Base-by-base conservation (phyloP, 2,888 invertebrate genomes). In the Tryphoninae sp. region DNA sequence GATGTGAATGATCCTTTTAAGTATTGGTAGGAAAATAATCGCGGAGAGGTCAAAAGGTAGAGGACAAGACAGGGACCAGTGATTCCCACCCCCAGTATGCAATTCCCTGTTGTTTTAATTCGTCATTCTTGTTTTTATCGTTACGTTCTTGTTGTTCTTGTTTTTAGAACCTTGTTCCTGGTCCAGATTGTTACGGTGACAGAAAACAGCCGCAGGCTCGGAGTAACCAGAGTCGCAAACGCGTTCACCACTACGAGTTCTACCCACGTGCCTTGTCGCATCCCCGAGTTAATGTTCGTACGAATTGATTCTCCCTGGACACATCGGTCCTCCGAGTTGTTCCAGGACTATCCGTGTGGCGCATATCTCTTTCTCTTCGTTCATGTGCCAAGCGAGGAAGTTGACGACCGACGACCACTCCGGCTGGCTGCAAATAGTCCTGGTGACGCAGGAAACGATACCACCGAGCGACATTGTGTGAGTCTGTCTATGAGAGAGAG, bases 371-470 rank as follows among this genome's bases (percentile, higher is more conserved):
- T 71, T 71, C 75, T 69, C 74, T 13, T 64, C 33, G 26, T 26
- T 40, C 42, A 42, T 11, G 33, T 9, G 23, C 58, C 26, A 19
- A 22, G 33, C 40, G 61, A 51, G 53, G 33, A 72, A 73, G 64
- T 68, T 61, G 76, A 59, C 69, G 76, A 61, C 40, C 78, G 72
- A 49, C 68, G 67, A 62, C 64, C 69, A 76, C 83, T 83, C 73
- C 64, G 26, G 65, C 82, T 59, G 72, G 84, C 84, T 82, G 83
- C 80, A 71, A 76, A 45, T 61, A 33, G 45, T 62, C 45, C 33
- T 33, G 33, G 33, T 45, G 45, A 13, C 45, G 67, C 64, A 72
- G 33, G 78, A 62, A 74, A 75, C 78, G 72, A 72, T 75, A 83
- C 79, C 58, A 61, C 69, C 68, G 75, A 73, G 73, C 6, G 51